Percentiles rank a stretch among this genome's conserved stretches.
Evolutionary conservation across 2,113 vertebrate species (phyloP).

Genomic region (Myotis lucifugus): DNA sequence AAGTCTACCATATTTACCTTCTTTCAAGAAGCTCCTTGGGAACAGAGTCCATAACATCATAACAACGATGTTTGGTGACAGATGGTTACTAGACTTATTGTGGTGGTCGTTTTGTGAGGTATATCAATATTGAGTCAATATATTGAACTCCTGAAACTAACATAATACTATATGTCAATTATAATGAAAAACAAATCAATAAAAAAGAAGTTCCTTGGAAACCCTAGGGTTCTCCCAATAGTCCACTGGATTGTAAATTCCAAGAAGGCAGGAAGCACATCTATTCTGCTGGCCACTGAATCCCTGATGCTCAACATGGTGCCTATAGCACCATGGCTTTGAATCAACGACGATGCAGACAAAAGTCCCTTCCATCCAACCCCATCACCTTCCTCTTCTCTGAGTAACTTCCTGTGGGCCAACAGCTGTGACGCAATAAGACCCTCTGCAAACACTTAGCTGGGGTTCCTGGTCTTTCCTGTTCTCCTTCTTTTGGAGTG

Average conservation of each 20-base stretch:
- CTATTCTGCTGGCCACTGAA: background rate
- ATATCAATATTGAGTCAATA: background rate
- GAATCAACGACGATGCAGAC: background rate
- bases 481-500: background rate
- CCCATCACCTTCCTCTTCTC: background rate
- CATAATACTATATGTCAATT: background rate
- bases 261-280: background rate
- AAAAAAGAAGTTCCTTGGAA: background rate
- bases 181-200: background rate
- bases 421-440: background rate
- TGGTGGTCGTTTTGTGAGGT: background rate
- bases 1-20: background rate
- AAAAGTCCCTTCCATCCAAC: rapidly evolving
- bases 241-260: background rate
- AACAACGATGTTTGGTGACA: background rate
- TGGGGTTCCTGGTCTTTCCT: background rate
- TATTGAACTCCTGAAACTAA: background rate
- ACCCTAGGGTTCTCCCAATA: background rate
- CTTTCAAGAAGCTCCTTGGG: background rate
- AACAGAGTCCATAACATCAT: background rate
- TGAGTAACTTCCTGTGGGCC: background rate
- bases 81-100: background rate
- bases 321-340: background rate
- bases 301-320: background rate
- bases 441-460: background rate